Base-by-base conservation (phyloP, 2,797 vertebrate species). In the Lutjanus campechanus region DNA sequence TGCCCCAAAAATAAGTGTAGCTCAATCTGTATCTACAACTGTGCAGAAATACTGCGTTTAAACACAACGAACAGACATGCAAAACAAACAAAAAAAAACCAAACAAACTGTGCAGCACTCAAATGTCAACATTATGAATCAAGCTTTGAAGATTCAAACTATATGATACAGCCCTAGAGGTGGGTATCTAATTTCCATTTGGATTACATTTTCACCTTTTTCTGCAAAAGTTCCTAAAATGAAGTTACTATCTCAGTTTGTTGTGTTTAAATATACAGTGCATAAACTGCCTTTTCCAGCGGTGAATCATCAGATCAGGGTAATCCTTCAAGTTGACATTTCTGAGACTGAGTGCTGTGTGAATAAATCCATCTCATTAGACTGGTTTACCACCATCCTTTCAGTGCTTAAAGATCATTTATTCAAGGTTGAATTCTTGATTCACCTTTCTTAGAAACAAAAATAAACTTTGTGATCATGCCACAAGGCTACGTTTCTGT, bases 401-500 rank as follows among this genome's bases (percentile, higher is more conserved):
- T 61, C 5, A 54, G 5, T n/a, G 3, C 5, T 54, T 25, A 43
- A 36, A 51, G 2, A 43, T 19, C 7, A 40, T 44, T 43, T 58
- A 8, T 41, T 68, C 11, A 44, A 65, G 29, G 10, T 16, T 36
- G 12, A 60, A 7, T 16, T 68, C 40, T 51, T 36, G 1, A 63
- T 64, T 68, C 4, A 11, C 0, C 19, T 17, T 15, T 55, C 0
- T 7, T 25, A 55, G 8, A 60, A 68, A 53, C 20, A 53, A 66
- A 13, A 69, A 59, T 53, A 58, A 75, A 36, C 13, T 43, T 10
- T 11, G 8, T 63, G 25, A 68, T 72, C 47, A 47, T 41, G 4
- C 58, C 25, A 46, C 7, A 53, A 64, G 51, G 60, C 29, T 19
- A 16, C 62, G 73, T 69, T 80, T 43, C 53, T 69, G n/a, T 62